These are phyloP conservation scores for Tapirus indicus DNA, from an alignment of 2,797 vertebrate genomes.

Conservation along the genomic window DNA sequence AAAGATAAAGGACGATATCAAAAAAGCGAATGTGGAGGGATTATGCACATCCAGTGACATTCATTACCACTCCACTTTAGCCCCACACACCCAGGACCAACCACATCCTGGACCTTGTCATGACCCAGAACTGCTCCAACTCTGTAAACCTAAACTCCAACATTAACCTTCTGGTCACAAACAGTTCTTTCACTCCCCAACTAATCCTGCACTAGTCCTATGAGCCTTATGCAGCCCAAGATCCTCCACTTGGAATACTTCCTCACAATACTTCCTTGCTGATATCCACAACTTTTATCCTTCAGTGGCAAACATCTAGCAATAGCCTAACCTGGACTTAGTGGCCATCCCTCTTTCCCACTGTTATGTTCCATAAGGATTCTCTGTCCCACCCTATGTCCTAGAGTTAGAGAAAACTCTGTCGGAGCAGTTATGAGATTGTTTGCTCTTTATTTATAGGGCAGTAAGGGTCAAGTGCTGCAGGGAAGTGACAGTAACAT, in stretches of 20 bases:
- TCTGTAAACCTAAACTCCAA: not conserved
- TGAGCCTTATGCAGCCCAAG: not conserved
- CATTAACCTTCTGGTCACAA: not conserved
- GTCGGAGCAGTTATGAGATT: not conserved
- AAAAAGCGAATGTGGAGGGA: constrained; percentile 9
- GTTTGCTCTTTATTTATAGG: not conserved
- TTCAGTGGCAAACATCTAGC: not conserved
- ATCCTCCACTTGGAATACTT: not conserved
- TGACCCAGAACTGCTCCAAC: not conserved
- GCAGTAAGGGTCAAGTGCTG: not conserved
- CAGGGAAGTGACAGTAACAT: not conserved
- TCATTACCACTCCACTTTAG: not conserved
- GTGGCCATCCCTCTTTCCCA: not conserved
- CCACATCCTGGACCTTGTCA: not conserved
- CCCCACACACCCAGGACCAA: not conserved
- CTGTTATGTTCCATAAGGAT: not conserved
- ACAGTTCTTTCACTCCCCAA: not conserved
- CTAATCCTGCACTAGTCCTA: not conserved
- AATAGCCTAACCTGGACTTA: not conserved
- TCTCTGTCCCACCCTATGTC: not conserved
- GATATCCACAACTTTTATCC: not conserved
- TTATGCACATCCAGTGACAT: not conserved
- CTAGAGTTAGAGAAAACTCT: not conserved
- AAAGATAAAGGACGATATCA: not conserved
- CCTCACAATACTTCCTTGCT: not conserved